Conservation (phyloP, 2,888 invertebrate species). For the Callyntrura guangdongensis region DNA sequence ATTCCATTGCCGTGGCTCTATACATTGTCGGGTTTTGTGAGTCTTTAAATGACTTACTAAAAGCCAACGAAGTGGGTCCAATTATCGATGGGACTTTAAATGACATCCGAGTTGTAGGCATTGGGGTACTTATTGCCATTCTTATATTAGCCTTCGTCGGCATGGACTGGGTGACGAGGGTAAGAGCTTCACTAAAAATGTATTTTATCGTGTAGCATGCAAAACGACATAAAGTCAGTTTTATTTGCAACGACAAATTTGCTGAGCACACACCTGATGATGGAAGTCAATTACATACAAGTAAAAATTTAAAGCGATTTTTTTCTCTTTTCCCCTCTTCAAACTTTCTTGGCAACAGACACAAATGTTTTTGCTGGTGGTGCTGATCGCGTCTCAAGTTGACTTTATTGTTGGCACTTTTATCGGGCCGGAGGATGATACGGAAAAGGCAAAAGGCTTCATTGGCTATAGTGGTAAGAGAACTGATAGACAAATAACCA, state of each 20-base stretch:
- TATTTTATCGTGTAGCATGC: constrained; percentile 17
- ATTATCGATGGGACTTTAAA: constrained; percentile 92
- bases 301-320: constrained; percentile 27
- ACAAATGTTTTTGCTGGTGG: constrained; percentile 87
- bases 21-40: constrained; percentile 89
- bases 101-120: constrained; percentile 94
- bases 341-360: constrained; percentile 86
- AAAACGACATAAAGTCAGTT: neutral
- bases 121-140: constrained; percentile 86
- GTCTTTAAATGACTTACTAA: constrained; percentile 87
- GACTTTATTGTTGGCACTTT: constrained; percentile 88
- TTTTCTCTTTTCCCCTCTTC: neutral
- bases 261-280: neutral
- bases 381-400: constrained; percentile 87
- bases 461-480: constrained; percentile 87
- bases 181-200: constrained; percentile 85
- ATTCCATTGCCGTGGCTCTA: constrained; percentile 88
- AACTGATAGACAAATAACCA: neutral
- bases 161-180: constrained; percentile 88
- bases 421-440: constrained; percentile 86
- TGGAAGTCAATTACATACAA: neutral
- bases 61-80: constrained; percentile 87
- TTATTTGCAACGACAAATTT: neutral
- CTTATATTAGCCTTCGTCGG: constrained; percentile 88
- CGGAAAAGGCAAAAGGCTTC: constrained; percentile 87